Evolutionary conservation across 2,797 vertebrate species (phyloP), one percentile per base, ranked within the genome.

Genomic region (Parauchenoglanis ngamensis): DNA sequence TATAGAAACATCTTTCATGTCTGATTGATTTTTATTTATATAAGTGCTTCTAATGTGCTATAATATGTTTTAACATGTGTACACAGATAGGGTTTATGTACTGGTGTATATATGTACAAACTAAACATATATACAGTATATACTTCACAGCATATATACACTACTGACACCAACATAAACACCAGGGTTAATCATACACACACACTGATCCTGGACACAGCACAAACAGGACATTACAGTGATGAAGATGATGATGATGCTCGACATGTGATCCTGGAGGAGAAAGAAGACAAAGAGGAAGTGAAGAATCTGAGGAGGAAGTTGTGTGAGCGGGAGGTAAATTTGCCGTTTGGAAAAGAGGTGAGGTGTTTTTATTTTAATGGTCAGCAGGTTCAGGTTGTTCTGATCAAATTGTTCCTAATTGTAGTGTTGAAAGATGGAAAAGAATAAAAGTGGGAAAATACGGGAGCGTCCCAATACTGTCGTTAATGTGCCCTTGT

Each of bases 71-170:
- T 90, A 85, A 89, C 85, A 90, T 88, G 87, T 91, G 93, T 93
- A 93, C 93, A 31, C 31, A 31, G 31, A 93, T 92, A 87, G 90
- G 85, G 88, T 54, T 83, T 78, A 90, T 89, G 75, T 92, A 70
- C 84, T 57, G 49, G 90, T 94, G 95, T 95, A 96, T 96, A 96
- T 96, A 95, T 96, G 94, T 94, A 92, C 89, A 93, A 87, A 92
- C 91, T 90, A 92, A 89, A 94, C 95, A 96, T 96, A 96, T 96
- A 96, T 95, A 96, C 95, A 94, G 94, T 95, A 95, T 96, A 95
- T 90, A 90, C 72, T 79, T 89, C 84, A 84, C 83, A 57, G 87
- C 88, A 94, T 95, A 95, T 94, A 96, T 93, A 90, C 92, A 90
- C 86, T 85, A 54, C 63, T 67, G 81, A 87, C 81, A 88, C 75